Evolutionary conservation across 1,140 invertebrate species (phyloP), one percentile per base, ranked within the genome.

Genomic region (Plodia interpunctella): DNA sequence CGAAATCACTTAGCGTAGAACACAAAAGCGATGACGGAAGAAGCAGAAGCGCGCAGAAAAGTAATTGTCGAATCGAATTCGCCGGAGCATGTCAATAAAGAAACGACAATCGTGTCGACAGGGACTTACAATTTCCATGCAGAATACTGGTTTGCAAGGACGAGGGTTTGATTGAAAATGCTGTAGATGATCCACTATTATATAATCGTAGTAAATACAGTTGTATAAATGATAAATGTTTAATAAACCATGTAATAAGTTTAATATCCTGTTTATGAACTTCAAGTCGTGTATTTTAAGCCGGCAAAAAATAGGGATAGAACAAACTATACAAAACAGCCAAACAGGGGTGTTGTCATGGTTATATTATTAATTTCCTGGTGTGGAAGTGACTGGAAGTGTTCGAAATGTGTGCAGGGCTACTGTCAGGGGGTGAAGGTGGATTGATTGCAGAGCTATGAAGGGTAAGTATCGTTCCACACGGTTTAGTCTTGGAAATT

Each of bases 61-160:
- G 38, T 44, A 44, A 44, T 44, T 44, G 38, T 44, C 38, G 38
- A 44, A 44, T 10, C 38, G 38, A 44, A 44, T 44, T 13, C 38
- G 38, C 38, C 38, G 13, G 38, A 44, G 38, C 38, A 44, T 44
- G 38, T 15, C 38, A 44, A 44, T 44, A n/a, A 44, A 44, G 38
- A 15, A 15, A 44, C 38, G 15, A 44, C 38, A 44, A 44, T n/a
- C 38, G 13, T 15, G 38, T 44, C 38, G 13, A 44, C 38, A 5
- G 38, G 38, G 13, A 44, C n/a, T 44, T 44, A 44, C 38, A n/a
- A 44, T 44, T 44, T 0, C 38, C 15, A 17, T 35, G 15, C 15
- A 44, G 38, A 32, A 32, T 32, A 44, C 38, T 15, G 15, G 13
- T 15, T 44, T 44, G 2, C 32, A 44, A 17, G 13, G 38, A 44